Base-by-base conservation (phyloP, 2,888 invertebrate species). In the Eristalis arbustorum region DNA sequence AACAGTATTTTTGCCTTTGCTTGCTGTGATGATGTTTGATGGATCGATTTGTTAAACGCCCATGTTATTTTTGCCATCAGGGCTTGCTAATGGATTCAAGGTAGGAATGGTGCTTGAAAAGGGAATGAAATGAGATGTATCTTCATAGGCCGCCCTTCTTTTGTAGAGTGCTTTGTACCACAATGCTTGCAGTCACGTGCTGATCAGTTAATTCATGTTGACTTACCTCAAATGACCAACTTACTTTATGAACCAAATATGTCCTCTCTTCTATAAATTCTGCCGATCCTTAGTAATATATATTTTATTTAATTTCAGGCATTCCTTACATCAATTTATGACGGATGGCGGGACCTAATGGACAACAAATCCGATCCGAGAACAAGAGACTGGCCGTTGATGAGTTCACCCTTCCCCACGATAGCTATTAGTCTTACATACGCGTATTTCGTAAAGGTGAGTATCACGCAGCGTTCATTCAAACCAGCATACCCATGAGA, bases 281-380 rank as follows among this genome's bases (percentile, higher is more conserved):
- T 13, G 62, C 11, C 37, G n/a, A 13, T 31, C 72, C 18, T 66
- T 66, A 66, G 28, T 23, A 23, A 72, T 59, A 75, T 76, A 8
- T n/a, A 77, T 89, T 63, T 78, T 18, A 84, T 83, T 82, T 72
- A 73, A 25, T 91, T 91, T 67, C 90, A 93, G 93, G 91, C 91
- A 88, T 91, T 90, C 87, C 90, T 91, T 88, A 90, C 91, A 90
- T 89, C 90, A 89, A 90, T 93, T 88, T 93, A 92, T 88, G 91
- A 91, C 89, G 93, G 92, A 87, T 93, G 93, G 93, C 91, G 92
- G 89, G 96, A 97, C 91, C 91, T 97, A 82, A 96, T 97, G 96
- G 96, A 97, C 92, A 96, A 97, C 91, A 95, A 96, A 93, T 96
- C 97, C 91, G 96, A 98, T 93, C 96, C 95, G 40, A 94, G 98